Base-by-base conservation (phyloP, 1,140 invertebrate species). In the Manduca sexta region DNA sequence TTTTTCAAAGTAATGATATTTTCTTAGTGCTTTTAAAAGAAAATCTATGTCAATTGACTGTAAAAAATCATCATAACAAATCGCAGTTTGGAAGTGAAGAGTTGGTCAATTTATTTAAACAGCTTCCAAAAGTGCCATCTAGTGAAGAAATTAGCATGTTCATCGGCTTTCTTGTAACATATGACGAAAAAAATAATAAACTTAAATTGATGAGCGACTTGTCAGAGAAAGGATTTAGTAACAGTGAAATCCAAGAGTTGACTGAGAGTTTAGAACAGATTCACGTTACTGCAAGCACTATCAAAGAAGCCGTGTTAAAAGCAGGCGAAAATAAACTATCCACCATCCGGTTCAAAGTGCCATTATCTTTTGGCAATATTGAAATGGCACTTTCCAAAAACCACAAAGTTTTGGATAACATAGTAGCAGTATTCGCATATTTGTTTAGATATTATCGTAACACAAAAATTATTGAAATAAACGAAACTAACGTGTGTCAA, bases 341-440 rank as follows among this genome's bases (percentile, higher is more conserved):
- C 12, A 13, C 5, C 10, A 33, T 46, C 17, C 21, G n/a, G n/a
- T 58, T 53, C 17, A 21, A 46, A 38, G 14, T 58, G 34, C 56
- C 56, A 4, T 14, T 18, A 16, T 45, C 30, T 4, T 58, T 58
- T 43, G 56, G 56, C 3, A 58, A 52, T 13, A 11, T 30, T n/a
- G 56, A 58, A 14, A 43, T 57, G 33, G 30, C 46, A 16, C 29
- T 34, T 44, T 47, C 33, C n/a, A 43, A 31, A 43, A 5, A 29
- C 13, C 13, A 43, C 11, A 43, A 43, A 30, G 14, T 14, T 14
- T 10, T 43, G 12, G 26, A 43, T 43, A 13, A 29, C 26, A 31
- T 43, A 15, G 26, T 15, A 2, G 12, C 21, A 14, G 26, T 14
- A 37, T 50, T 55, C 35, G 15, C 41, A 30, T 10, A 15, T 5